Evolutionary conservation across 2,113 vertebrate species (phyloP).

Genomic region (Rallus limicola): DNA sequence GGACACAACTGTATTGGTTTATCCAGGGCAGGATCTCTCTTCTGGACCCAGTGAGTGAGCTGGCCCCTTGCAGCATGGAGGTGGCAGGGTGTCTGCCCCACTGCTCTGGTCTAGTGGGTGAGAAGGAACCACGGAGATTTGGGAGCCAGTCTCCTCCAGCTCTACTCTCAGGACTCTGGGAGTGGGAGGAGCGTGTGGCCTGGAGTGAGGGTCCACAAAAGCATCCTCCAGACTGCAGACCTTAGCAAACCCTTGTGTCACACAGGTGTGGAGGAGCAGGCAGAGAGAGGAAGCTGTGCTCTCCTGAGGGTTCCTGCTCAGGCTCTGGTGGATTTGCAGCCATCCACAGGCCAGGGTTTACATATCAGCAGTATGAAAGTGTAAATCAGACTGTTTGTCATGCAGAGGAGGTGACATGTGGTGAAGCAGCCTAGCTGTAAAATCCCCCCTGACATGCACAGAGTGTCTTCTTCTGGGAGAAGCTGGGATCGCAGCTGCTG

Average conservation of each 20-base stretch:
- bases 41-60: no score
- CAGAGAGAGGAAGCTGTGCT: fast-evolving
- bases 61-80: neutral
- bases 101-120: fast-evolving
- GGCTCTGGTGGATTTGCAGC: neutral
- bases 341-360: neutral
- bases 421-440: neutral
- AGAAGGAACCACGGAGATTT: neutral
- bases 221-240: neutral
- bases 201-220: neutral
- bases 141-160: neutral
- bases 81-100: fast-evolving
- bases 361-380: neutral
- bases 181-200: neutral
- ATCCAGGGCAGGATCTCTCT: neutral
- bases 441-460: neutral
- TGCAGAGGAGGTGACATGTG: neutral
- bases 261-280: fast-evolving
- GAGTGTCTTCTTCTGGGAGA: constrained; percentile 28
- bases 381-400: neutral
- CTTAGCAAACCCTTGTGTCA: neutral
- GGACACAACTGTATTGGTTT: neutral
- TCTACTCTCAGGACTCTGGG: neutral
- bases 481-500: neutral
- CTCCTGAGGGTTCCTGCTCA: neutral